Conservation (phyloP, 2,888 invertebrate genomes). For the Rotaria socialis region DNA sequence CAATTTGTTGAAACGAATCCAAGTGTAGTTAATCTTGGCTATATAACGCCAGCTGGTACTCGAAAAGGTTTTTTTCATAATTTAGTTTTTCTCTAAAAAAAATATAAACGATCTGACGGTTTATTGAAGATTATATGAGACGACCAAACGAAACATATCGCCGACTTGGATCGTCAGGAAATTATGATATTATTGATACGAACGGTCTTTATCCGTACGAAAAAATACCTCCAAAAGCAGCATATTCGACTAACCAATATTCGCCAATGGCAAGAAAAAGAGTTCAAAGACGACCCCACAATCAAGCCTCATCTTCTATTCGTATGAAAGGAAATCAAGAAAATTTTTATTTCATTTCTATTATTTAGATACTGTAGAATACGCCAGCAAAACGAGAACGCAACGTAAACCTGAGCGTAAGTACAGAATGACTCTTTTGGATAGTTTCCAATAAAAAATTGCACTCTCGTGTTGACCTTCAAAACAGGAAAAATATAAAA, state of each 20-base stretch:
- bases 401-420: not conserved
- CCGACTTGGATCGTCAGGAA: not conserved
- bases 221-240: not conserved
- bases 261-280: not conserved
- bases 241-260: not conserved
- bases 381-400: not conserved
- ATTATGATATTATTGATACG: not conserved
- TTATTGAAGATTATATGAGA: not conserved
- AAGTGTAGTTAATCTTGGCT: not conserved
- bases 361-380: not conserved
- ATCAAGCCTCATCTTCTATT: not conserved
- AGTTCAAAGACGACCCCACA: not conserved
- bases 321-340: not conserved
- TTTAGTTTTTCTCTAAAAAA: not conserved
- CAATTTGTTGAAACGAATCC: not conserved
- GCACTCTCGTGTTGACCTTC: too few species aligned
- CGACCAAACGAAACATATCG: not conserved
- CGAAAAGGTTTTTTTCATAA: not conserved
- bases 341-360: not conserved
- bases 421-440: not conserved
- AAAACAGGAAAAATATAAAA: too few species aligned
- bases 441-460: too few species aligned
- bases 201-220: not conserved
- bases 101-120: not conserved
- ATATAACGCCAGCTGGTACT: not conserved